phyloP scores from a whole-genome alignment of 2,113 vertebrate species.

The Catharus bicknelli region DNA sequence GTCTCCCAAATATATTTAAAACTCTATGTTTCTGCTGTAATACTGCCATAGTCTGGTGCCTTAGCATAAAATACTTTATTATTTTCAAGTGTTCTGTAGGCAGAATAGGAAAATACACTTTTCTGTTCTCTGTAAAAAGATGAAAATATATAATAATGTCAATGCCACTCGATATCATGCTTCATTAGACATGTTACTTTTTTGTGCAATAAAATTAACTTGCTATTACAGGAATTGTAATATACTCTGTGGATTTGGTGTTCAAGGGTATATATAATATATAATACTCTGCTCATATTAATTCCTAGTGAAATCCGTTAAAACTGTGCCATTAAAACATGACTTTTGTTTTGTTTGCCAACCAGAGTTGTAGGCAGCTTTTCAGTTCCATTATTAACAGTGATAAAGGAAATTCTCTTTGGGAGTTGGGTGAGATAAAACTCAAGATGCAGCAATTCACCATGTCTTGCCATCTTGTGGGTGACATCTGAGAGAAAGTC shows the following conservation, averaged over 20 bases:
- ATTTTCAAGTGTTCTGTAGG: not conserved
- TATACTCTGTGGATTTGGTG: not conserved
- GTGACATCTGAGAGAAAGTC: not conserved
- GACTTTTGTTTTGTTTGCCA: not conserved
- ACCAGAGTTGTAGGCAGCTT: not conserved
- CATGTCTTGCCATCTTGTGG: not conserved
- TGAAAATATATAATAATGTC: not conserved
- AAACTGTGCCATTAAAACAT: not conserved
- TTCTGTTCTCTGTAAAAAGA: not conserved
- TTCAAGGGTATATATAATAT: not conserved
- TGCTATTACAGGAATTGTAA: not conserved
- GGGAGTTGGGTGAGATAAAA: not conserved
- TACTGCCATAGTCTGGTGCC: not conserved
- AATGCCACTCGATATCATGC: not conserved
- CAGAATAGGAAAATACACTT: not conserved
- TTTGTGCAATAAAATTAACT: not conserved
- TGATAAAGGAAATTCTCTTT: not conserved
- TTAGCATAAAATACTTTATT: not conserved
- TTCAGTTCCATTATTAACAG: not conserved
- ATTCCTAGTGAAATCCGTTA: not conserved
- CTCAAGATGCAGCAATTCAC: not conserved
- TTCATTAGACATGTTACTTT: not conserved
- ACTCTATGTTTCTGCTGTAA: not conserved
- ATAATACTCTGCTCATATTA: not conserved
- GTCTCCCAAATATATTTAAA: not conserved